Conservation (phyloP, 2,797 vertebrate species). For the Euthynnus affinis region DNA sequence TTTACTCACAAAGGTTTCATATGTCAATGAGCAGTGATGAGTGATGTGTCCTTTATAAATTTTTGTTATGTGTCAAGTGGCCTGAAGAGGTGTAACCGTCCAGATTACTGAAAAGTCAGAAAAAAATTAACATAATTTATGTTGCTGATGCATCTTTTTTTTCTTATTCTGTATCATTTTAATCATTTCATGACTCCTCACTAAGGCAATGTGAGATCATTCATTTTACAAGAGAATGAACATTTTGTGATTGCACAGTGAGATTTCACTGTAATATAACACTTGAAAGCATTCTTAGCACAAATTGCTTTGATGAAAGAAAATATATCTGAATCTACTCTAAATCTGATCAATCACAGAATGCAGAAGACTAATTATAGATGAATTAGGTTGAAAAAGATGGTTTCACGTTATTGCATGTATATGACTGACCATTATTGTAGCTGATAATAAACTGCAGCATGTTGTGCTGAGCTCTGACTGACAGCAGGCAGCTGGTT, state of each 20-base stretch:
- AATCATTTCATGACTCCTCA: too few relatives aligned
- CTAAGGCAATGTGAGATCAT: too few relatives aligned
- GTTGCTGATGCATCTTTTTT: too few relatives aligned
- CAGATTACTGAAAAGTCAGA: not conserved
- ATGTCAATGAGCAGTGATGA: too few relatives aligned
- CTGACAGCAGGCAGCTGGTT: slow-evolving; percentile 59
- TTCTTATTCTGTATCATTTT: too few relatives aligned
- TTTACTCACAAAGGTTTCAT: too few relatives aligned
- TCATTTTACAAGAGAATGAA: not conserved
- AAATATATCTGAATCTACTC: not conserved
- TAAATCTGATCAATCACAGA: too few relatives aligned
- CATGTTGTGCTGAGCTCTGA: slow-evolving; percentile 28
- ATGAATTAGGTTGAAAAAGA: not conserved
- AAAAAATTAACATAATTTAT: too few relatives aligned
- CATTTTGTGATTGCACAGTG: not conserved
- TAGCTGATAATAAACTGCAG: slow-evolving; percentile 10
- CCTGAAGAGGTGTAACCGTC: not conserved
- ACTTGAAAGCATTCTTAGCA: not conserved
- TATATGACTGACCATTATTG: not conserved
- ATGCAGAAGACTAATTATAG: too few relatives aligned
- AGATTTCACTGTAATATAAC: not conserved
- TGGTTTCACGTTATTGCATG: not conserved
- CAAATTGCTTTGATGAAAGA: not conserved
- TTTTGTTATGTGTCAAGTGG: not conserved
- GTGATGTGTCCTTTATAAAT: too few relatives aligned